Evolutionary conservation across 2,797 vertebrate species (phyloP), one percentile per base, ranked within the genome.

Genomic region (Falco cherrug): DNA sequence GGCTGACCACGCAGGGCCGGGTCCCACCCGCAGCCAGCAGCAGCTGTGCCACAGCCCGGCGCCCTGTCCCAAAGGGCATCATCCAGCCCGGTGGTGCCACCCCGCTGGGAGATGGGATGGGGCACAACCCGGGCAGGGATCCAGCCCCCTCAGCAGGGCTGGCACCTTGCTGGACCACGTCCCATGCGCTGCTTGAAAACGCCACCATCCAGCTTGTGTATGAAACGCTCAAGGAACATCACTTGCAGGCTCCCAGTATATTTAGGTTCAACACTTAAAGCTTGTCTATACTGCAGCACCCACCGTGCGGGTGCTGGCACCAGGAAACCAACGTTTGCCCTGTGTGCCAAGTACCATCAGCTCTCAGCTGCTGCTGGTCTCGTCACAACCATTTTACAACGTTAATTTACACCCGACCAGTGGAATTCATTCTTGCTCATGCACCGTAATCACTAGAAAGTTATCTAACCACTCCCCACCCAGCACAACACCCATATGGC

Each of bases 31-130:
- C 45, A 47, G 67, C 35, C n/a, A 73, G 28, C 79, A 60, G 73
- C 3, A 68, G 37, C 70, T 24, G 18, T 15, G n/a, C 2, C 4
- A 26, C 37, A 51, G 89, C 63, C n/a, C 26, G 54, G 12, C 1
- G 2, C 0, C 17, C n/a, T 2, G 1, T 18, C 3, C 1, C 41
- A 51, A 60, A 5, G 64, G 67, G 51, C 54, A 24, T 8, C 3
- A 10, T 13, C 57, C 25, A 18, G 45, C 16, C 41, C 22, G 5
- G 31, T 2, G 5, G 8, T 29, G 71, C 63, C 33, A 1, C 25
- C 41, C 13, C 4, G 1, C 2, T 29, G 31, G 51, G 43, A 57
- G 71, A 37, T 20, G 13, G 70, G 70, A 47, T 8, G n/a, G 12
- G 8, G 87, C 53, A 65, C n/a, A 78, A 54, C 29, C 39, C 1